Evolutionary conservation across 92 coral and sea anemone genomes (phyloP), one percentile per base, ranked within the genome.

Genomic region (Plumapathes pennacea): DNA sequence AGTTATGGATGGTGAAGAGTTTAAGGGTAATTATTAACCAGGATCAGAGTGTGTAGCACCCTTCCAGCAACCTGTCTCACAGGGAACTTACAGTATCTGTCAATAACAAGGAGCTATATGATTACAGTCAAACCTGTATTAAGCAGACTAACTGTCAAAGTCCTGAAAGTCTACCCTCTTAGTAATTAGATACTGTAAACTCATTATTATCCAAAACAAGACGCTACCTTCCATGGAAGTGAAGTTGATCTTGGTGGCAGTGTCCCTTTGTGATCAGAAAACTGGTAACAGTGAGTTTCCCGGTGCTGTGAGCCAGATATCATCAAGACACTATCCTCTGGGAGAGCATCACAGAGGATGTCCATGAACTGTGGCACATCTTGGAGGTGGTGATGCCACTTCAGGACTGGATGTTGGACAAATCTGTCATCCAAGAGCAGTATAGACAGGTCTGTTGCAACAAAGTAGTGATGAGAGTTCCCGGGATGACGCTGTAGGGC

Each of bases 221-320:
- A n/a, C n/a, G n/a, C 45, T 54, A 87, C 97, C 96, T 91, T 94
- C 99, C 99, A 94, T 8, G 89, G 96, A 1, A 69, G 72, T 13
- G 74, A 49, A 34, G 87, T 83, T 81, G 95, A 89, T 12, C 58
- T 45, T 32, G 99, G 96, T 1, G 99, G 96, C 31, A 77, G 38
- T 45, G 54, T 37, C 14, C 27, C 53, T 32, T 62, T 67, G 24
- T 89, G 79, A 18, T 38, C 46, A 3, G 74, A 57, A 58, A 80
- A 94, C 71, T 84, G 90, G 47, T 65, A 85, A 57, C 96, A 89
- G 65, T 94, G 96, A 4, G 89, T 70, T 46, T 94, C 94, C 38
- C 50, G 71, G 39, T 78, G 81, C 7, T 63, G 15, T 31, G 96
- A 89, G 19, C 96, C 92, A 30, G 96, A 75, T 25, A 78, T 57